phyloP scores from a whole-genome alignment of 1,140 invertebrate genomes.

The Drosophila lacteicornis region DNA sequence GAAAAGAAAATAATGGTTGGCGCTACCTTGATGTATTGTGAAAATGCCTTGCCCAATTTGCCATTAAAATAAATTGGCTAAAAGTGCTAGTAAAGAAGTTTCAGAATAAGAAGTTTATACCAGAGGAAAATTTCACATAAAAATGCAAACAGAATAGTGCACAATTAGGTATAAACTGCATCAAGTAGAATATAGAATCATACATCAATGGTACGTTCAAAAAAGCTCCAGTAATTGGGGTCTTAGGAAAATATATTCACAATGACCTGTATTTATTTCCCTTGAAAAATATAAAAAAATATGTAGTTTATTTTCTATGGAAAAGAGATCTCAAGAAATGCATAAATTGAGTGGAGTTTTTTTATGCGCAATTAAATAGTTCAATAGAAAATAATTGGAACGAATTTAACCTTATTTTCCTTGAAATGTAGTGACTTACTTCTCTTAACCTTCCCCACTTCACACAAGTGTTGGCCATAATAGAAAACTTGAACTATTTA shows the following conservation, averaged over 20 bases:
- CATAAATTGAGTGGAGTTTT: too few species aligned
- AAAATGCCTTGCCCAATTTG: slow-evolving; percentile 9
- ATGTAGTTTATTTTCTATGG: not conserved
- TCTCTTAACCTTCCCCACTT: not conserved
- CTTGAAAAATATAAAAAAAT: not conserved
- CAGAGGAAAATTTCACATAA: not conserved
- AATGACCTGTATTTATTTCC: fast-evolving
- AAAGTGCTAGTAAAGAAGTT: slow-evolving; percentile 12
- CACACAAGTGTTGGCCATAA: not conserved
- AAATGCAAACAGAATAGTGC: not conserved
- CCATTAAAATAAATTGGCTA: slow-evolving; percentile 31
- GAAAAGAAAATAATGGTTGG: not conserved
- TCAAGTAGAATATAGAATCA: not conserved
- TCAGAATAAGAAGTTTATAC: not conserved
- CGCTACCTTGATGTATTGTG: not conserved
- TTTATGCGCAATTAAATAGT: not conserved
- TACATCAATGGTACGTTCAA: not conserved
- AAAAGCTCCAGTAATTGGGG: not conserved
- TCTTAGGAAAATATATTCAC: not conserved
- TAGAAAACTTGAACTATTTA: slow-evolving; percentile 16
- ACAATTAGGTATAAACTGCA: not conserved
- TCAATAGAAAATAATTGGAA: not conserved
- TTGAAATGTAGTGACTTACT: too few species aligned
- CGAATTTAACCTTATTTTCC: not conserved
- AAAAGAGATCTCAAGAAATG: too few species aligned